Base-by-base conservation (phyloP, 2,888 invertebrate species). In the Ferrisia virgata region DNA sequence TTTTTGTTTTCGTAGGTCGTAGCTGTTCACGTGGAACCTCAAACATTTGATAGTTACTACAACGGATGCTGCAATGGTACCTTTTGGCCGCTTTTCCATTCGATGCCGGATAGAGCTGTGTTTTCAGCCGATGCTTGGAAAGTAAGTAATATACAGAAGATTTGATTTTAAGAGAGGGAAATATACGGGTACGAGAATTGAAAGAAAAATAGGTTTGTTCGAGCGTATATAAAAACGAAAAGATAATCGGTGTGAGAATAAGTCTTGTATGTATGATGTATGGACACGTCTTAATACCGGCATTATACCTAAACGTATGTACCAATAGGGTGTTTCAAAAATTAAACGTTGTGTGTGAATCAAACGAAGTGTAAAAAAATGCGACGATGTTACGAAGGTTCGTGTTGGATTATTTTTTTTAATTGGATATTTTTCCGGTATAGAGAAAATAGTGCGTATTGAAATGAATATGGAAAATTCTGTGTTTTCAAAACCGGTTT, bases 21-120 rank as follows among this genome's bases (percentile, higher is more conserved):
- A 11, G 87, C 88, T 0, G 89, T 89, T 3, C 86, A 86, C 36
- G 86, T 89, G 9, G 87, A 87, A 18, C 87, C 87, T 64, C 87
- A 87, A 33, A 86, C 87, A 80, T 89, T 89, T 85, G 88, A 89
- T 86, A 87, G 87, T 33, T 89, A 88, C 86, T 89, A 89, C 87
- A 89, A 89, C 85, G 89, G 89, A 3, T 89, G 89, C 85, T 89
- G 89, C 86, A 89, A 89, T 86, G 89, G 88, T 1, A 89, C 89
- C 9, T 88, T 89, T 84, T 89, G 89, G 89, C 89, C 89, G 1
- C 87, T 89, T 15, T 89, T 89, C 85, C 89, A 89, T 85, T 89
- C 89, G 3, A 89, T 89, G 89, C 89, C 89, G 1, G 89, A 89
- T 85, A 86, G 89, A 76, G 89, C 89, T 4, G 86, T 88, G 11